Evolutionary conservation across 2,113 vertebrate genomes (phyloP).

Genomic region (Ondatra zibethicus): DNA sequence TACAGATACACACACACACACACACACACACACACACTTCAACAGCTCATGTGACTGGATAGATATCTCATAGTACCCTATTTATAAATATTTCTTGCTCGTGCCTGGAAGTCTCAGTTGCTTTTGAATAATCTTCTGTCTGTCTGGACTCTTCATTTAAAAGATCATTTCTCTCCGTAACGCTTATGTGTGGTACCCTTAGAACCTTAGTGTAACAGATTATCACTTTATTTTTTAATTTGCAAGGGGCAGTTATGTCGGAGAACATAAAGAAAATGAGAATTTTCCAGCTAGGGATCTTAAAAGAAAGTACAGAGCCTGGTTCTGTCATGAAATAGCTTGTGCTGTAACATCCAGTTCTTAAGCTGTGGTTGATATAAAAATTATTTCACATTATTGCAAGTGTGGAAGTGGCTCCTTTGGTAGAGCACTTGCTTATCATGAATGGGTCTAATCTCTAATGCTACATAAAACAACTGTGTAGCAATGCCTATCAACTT

Average conservation of each 20-base stretch:
- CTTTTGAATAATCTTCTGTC: conserved; percentile 37
- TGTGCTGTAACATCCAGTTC: background rate
- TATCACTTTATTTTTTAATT: conserved; percentile 31
- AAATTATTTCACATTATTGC: background rate
- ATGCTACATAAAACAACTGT: background rate
- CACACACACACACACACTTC: background rate
- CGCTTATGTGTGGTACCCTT: background rate
- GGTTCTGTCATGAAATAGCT: background rate
- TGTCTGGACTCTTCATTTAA: conserved; percentile 26
- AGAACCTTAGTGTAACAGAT: background rate
- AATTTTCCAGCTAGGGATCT: conserved; percentile 37
- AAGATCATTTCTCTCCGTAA: background rate
- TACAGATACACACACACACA: background rate
- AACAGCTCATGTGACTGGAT: background rate
- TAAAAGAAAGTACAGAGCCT: background rate
- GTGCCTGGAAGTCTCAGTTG: background rate
- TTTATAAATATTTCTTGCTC: background rate
- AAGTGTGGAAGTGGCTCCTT: background rate
- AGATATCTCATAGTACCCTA: background rate
- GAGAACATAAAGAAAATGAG: background rate
- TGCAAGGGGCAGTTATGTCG: conserved; percentile 1
- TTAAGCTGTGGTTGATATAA: background rate
- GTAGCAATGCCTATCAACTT: background rate
- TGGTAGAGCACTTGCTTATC: background rate
- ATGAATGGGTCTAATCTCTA: background rate